Conservation (phyloP, 2,113 vertebrate species). For the Sporophila hypoxantha region DNA sequence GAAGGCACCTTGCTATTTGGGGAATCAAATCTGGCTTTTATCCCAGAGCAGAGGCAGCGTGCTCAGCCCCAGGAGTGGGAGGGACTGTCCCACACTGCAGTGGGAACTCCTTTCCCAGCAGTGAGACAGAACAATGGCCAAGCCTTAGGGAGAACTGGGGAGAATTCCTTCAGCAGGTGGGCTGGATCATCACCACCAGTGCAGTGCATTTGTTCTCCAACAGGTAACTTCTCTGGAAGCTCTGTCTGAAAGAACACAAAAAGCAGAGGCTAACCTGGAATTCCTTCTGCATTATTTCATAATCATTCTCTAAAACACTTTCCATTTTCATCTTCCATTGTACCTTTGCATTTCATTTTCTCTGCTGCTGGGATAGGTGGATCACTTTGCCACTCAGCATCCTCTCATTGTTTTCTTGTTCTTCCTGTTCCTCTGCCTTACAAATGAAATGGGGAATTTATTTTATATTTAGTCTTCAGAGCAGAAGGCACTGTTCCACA, state of each 20-base stretch:
- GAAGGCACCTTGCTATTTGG: constrained; percentile 51
- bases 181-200: background rate
- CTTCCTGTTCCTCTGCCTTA: constrained; percentile 2
- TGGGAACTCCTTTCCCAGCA: constrained; percentile 17
- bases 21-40: constrained; percentile 39
- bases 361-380: background rate
- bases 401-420: background rate
- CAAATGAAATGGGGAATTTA: background rate
- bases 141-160: background rate
- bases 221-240: constrained; percentile 28
- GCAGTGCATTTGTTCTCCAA: background rate
- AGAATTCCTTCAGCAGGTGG: background rate
- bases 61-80: constrained; percentile 24
- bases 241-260: background rate
- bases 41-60: constrained; percentile 29
- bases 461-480: background rate
- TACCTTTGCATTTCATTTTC: background rate
- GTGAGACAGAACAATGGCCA: background rate
- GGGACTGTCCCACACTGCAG: constrained; percentile 3
- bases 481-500: background rate
- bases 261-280: background rate
- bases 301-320: background rate
- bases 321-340: background rate
- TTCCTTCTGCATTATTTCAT: background rate
- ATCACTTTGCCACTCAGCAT: background rate